Base-by-base conservation (phyloP, 2,888 invertebrate species). In the Petrophora chlorosata region DNA sequence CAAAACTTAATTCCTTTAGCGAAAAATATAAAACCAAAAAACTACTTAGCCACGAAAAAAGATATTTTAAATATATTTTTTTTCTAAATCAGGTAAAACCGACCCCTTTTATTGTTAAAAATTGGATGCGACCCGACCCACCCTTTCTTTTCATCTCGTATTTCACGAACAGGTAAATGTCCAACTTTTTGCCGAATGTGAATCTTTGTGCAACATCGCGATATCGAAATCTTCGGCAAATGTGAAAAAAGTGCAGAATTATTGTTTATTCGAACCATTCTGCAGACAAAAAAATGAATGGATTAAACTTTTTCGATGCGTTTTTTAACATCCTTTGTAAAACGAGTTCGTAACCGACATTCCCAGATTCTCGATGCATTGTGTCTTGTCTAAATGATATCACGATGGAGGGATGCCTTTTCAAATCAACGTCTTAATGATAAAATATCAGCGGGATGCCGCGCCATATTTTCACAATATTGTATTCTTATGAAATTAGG, bases 81-180 rank as follows among this genome's bases (percentile, higher is more conserved):
- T 45, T 53, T 65, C 73, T 80, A 85, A 83, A 82, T 78, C 82
- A 81, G 81, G 85, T 84, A 81, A 77, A 71, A 63, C 63, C 53
- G 63, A 56, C 62, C 59, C 70, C 68, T 71, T 65, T 70, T 62
- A 80, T 59, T 52, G 47, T 67, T 81, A 84, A 85, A 82, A 78
- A 73, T 69, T 67, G 67, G 72, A 65, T 73, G 73, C 77, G 78
- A 80, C 73, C 76, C 80, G 74, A 74, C 73, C 78, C 86, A 90
- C 89, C 89, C 89, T 83, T 90, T 90, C 88, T 81, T 82, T 83
- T 78, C 62, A 79, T 83, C 77, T 90, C 87, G 68, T 79, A 81
- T 89, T 89, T 86, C 90, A 86, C 73, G 74, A 87, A 89, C 90
- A 90, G 90, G 90, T 90, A 90, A 87, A 65, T 76, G 80, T 73